phyloP scores from a whole-genome alignment of 2,113 vertebrate species.

The Hylia prasina region DNA sequence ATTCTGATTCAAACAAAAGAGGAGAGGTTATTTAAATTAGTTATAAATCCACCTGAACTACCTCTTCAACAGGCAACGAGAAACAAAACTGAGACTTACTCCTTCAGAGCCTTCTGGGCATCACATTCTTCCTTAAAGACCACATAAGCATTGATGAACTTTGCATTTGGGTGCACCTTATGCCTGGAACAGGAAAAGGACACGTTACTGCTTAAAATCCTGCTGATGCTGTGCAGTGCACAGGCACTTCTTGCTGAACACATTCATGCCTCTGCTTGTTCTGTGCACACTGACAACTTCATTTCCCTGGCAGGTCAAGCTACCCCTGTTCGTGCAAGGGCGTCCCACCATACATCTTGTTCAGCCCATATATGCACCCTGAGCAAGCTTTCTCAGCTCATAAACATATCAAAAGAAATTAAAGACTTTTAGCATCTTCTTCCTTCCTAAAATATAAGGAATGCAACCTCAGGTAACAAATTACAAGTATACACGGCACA shows the following conservation, averaged over 20 bases:
- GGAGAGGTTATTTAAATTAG: not conserved
- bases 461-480: not conserved
- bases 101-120: slow-evolving; percentile 76
- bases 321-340: not conserved
- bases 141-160: slow-evolving; percentile 89
- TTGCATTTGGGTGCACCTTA: slow-evolving; percentile 82
- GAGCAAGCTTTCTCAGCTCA: not conserved
- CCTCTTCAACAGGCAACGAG: not conserved
- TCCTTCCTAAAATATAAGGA: not conserved
- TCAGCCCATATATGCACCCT: not conserved
- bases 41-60: not conserved
- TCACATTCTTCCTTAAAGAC: slow-evolving; percentile 84
- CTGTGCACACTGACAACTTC: not conserved
- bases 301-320: not conserved
- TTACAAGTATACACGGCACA: not conserved
- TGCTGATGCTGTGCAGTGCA: not conserved
- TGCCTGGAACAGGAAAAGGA: slow-evolving; percentile 67
- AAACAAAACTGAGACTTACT: slow-evolving; percentile 69
- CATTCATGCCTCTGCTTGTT: not conserved
- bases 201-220: not conserved
- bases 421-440: not conserved
- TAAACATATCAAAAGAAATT: not conserved
- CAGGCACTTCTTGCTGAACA: not conserved
- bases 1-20: not conserved
- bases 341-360: not conserved